phyloP scores from a whole-genome alignment of 2,797 vertebrate species.

The Cynodonichthys magdalenae region DNA sequence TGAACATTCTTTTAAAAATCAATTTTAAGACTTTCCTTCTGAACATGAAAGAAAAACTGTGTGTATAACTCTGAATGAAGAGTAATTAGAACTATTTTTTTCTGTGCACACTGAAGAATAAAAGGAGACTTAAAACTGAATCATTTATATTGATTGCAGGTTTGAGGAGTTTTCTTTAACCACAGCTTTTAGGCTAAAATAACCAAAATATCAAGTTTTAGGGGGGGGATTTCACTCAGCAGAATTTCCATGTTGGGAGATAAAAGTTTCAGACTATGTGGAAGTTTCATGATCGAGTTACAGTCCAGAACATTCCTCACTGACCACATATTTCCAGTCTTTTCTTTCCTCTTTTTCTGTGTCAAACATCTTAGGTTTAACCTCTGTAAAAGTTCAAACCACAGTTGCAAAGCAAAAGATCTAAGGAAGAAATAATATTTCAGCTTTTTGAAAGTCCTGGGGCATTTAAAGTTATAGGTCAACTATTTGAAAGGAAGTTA shows the following conservation, averaged over 20 bases:
- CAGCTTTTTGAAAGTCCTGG: neutral
- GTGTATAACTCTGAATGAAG: neutral
- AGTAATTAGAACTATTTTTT: neutral
- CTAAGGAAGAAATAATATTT: neutral
- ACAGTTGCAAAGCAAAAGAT: neutral
- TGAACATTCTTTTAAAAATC: neutral
- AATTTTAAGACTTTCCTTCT: conserved; percentile 8
- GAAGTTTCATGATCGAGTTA: neutral
- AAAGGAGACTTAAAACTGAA: no score
- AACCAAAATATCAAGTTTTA: neutral
- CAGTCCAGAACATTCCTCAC: neutral
- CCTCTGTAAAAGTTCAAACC: neutral
- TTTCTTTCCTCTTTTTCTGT: neutral
- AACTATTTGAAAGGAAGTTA: no score
- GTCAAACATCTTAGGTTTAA: neutral
- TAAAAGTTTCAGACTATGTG: neutral
- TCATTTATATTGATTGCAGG: neutral
- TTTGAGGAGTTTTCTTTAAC: neutral
- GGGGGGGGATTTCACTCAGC: neutral
- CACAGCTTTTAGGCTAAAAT: neutral
- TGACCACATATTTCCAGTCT: neutral
- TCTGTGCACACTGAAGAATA: neutral
- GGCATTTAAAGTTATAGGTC: neutral
- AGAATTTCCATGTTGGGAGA: neutral
- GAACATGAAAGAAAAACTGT: conserved; percentile 16